A percentile compares a stretch with the other conserved stretches of the same genome.
These are phyloP conservation scores for Thumatha senex DNA, from an alignment of 2,888 invertebrate genomes.

Conservation along the genomic window DNA sequence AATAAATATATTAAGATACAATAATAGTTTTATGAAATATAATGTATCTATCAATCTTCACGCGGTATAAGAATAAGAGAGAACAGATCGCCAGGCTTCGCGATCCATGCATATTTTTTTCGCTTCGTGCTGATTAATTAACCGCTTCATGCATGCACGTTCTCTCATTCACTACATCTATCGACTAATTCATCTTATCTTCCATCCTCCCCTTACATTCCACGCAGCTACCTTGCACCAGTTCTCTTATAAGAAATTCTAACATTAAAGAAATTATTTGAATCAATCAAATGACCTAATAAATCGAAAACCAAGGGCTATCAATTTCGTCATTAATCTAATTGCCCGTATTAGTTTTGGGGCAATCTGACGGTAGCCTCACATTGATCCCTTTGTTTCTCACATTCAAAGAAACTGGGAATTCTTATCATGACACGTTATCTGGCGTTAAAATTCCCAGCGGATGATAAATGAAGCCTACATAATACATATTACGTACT, in stretches of 20 bases:
- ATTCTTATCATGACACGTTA: constrained; percentile 49
- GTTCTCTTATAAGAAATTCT: background rate
- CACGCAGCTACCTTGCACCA: too few species aligned
- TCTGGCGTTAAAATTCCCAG: constrained; percentile 46
- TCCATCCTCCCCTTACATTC: too few species aligned
- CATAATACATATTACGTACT: constrained; percentile 52
- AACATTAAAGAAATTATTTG: constrained; percentile 3
- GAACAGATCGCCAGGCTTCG: too few species aligned
- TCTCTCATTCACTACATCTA: too few species aligned
- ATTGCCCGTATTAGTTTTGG: constrained; percentile 7
- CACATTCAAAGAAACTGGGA: constrained; percentile 29
- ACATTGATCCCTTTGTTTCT: constrained; percentile 22
- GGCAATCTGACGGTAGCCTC: constrained; percentile 13
- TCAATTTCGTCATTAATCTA: constrained; percentile 9
- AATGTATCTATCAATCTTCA: too few species aligned
- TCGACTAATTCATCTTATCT: too few species aligned
- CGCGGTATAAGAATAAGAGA: too few species aligned
- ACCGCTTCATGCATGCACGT: too few species aligned
- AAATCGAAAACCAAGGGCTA: background rate
- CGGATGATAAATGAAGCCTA: constrained; percentile 57
- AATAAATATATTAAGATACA: too few species aligned
- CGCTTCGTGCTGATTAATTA: too few species aligned
- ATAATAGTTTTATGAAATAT: too few species aligned
- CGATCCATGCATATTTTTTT: too few species aligned
- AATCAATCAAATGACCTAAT: constrained; percentile 1